Evolutionary conservation across 2,113 vertebrate species (phyloP), one percentile per base, ranked within the genome.

Genomic region (Indri indri): DNA sequence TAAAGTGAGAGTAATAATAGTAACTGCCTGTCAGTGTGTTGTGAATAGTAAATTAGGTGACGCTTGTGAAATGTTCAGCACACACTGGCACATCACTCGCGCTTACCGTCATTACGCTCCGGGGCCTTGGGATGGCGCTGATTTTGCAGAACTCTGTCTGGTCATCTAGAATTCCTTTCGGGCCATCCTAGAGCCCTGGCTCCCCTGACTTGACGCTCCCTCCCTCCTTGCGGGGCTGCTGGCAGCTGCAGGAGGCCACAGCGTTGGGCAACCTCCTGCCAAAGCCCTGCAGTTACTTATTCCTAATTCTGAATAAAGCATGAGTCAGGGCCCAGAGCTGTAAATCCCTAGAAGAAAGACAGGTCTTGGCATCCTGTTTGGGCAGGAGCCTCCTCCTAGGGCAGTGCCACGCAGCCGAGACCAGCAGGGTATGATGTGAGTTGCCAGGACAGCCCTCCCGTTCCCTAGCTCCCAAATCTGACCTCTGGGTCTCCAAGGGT

Each of bases 141-240:
- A n/a, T n/a, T n/a, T n/a, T n/a, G n/a, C n/a, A n/a, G n/a, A n/a
- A n/a, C n/a, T n/a, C n/a, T n/a, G n/a, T n/a, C n/a, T n/a, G n/a
- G n/a, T n/a, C n/a, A n/a, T n/a, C n/a, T n/a, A n/a, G n/a, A n/a
- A n/a, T n/a, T n/a, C n/a, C n/a, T n/a, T n/a, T n/a, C n/a, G n/a
- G n/a, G n/a, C n/a, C n/a, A n/a, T n/a, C n/a, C 63, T 8, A 65
- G 57, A 79, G 23, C 54, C 52, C 32, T n/a, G 8, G 34, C 23
- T 11, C 12, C 8, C 47, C 45, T 0, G 7, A 4, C 27, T 32
- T 18, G 17, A 9, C 3, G 5, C 20, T 6, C 50, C 40, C 0
- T 0, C 25, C 37, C n/a, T n/a, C 34, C 52, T n/a, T n/a, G 22
- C 0, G 0, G 65, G 57, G 23, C 57, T 23, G 30, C 32, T 0